Base-by-base conservation (phyloP, 2,113 vertebrate genomes). In the Mus spicilegus region DNA sequence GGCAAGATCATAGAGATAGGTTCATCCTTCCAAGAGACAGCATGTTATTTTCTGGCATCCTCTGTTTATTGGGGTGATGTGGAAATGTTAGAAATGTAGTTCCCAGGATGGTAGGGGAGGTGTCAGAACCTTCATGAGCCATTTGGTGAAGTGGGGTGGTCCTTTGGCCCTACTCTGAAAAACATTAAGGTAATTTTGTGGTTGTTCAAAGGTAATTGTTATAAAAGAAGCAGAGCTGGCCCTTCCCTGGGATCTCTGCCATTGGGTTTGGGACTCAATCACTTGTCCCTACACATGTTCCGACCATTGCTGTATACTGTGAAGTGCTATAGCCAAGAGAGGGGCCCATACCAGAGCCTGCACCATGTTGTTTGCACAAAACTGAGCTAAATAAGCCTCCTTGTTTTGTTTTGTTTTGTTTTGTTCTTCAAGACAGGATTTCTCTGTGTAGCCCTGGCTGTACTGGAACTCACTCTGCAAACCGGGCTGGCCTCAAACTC, bases 1-100 rank as follows among this genome's bases (percentile, higher is more conserved):
- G 26, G n/a, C 33, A 5, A 16, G 24, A 1, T 4, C 0, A 20
- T 4, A 2, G 19, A 4, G 42, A 39, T 13, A 14, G 77, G 56
- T 58, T 49, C 7, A 36, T 36, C 28, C 42, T 33, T 42, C 17
- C 19, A 20, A 63, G 20, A 28, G 36, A 63, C 5, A 1, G 4
- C 7, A 0, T n/a, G 6, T n/a, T 56, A 5, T 70, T 58, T 58
- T 65, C 36, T 11, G 22, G 5, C 10, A 5, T 9, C 51, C 46
- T 13, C 1, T 11, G 24, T 26, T 42, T 56, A 63, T 30, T 63
- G 56, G 65, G 24, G 20, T 11, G 5, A 3, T 36, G 7, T 51
- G 17, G 5, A 49, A 30, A 26, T 30, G 30, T 51, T 70, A 11
- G 63, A 72, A 88, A 11, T 13, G 67, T 54, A 49, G 39, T 49